Conservation (phyloP, 2,888 invertebrate species). For the Lobophora halterata region DNA sequence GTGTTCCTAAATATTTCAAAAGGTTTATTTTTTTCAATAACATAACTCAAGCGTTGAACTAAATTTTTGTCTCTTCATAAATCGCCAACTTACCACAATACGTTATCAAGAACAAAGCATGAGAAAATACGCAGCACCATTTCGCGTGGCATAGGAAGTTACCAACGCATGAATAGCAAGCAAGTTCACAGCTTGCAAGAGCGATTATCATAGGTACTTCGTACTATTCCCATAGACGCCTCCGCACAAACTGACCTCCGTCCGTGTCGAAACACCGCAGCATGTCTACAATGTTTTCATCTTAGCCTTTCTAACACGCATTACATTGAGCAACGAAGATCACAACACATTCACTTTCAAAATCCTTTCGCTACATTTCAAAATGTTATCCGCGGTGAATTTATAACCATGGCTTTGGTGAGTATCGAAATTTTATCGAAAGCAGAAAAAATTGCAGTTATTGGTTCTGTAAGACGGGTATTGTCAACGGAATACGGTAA, state of each 20-base stretch:
- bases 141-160: slow-evolving; percentile 21
- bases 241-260: slow-evolving; percentile 34
- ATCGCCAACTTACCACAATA: slow-evolving; percentile 2
- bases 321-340: slow-evolving; percentile 42
- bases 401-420: slow-evolving; percentile 7
- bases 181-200: slow-evolving; percentile 21
- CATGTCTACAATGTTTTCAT: slow-evolving; percentile 40
- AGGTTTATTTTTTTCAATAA: too few relatives aligned
- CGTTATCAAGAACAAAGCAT: slow-evolving; percentile 17
- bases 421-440: too few relatives aligned
- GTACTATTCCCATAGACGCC: slow-evolving; percentile 30
- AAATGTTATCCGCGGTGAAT: slow-evolving; percentile 32
- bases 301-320: slow-evolving; percentile 34
- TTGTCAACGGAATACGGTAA: slow-evolving; percentile 26
- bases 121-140: slow-evolving; percentile 17
- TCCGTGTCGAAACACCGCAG: slow-evolving; percentile 39
- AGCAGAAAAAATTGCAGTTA: slow-evolving; percentile 13
- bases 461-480: slow-evolving; percentile 14
- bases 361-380: slow-evolving; percentile 43
- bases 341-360: slow-evolving; percentile 57
- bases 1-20: too few relatives aligned
- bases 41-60: too few relatives aligned
- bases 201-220: slow-evolving; percentile 16
- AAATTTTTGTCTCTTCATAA: too few relatives aligned
- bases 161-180: slow-evolving; percentile 14